phyloP scores from a whole-genome alignment of 2,113 vertebrate genomes.

The Sylvietta virens region DNA sequence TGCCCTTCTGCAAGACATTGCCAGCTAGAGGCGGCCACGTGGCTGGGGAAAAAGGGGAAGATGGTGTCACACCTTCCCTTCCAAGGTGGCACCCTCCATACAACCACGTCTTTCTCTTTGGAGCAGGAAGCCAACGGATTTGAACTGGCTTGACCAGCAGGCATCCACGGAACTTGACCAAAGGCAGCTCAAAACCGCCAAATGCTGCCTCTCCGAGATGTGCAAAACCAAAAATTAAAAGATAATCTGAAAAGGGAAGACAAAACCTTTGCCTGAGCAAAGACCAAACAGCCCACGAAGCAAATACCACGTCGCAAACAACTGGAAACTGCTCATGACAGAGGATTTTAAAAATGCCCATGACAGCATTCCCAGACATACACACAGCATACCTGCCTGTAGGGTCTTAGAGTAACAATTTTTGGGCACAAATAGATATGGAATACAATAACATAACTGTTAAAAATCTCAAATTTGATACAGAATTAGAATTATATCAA shows the following conservation, averaged over 20 bases:
- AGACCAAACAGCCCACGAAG: fast-evolving
- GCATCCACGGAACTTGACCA: fast-evolving
- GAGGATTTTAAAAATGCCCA: not conserved
- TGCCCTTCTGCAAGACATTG: fast-evolving
- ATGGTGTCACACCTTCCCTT: not conserved
- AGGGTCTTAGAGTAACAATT: not conserved
- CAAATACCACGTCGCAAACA: fast-evolving
- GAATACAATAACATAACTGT: not conserved
- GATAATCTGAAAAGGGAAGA: not conserved
- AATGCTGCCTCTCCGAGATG: not conserved
- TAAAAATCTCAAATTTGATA: not conserved
- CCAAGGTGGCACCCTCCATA: not conserved
- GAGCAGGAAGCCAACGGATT: fast-evolving
- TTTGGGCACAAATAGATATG: not conserved
- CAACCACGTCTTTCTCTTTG: fast-evolving
- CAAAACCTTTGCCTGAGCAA: not conserved
- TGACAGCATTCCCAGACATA: not conserved
- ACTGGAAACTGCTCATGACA: fast-evolving
- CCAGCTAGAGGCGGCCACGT: not conserved
- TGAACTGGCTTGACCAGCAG: not conserved
- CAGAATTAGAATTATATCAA: not conserved
- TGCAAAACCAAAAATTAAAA: fast-evolving
- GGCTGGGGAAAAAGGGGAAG: not conserved
- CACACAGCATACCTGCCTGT: not conserved
- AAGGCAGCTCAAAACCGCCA: not conserved